A percentile compares a stretch with the other conserved stretches of the same genome.
phyloP scores from a whole-genome alignment of 2,113 vertebrate species.

The Odocoileus virginianus region DNA sequence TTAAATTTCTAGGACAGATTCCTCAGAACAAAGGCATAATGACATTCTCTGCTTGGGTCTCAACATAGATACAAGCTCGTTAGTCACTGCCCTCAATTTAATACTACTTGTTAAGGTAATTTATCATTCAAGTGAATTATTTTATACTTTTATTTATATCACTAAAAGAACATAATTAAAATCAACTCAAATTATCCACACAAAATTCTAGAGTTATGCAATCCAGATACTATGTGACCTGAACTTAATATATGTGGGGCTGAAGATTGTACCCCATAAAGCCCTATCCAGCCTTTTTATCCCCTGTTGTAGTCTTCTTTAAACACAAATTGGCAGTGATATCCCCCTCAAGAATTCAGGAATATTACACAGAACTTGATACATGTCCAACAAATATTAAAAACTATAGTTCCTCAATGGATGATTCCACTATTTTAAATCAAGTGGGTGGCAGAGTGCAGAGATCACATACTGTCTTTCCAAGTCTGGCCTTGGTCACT shows the following conservation, averaged over 20 bases:
- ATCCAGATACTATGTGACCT: not conserved
- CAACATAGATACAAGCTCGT: not conserved
- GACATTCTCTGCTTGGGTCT: not conserved
- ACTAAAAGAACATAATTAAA: not conserved
- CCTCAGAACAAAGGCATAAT: not conserved
- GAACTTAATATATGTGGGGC: not conserved
- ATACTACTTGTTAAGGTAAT: not conserved
- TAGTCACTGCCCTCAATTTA: not conserved
- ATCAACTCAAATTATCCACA: not conserved
- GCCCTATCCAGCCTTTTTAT: not conserved
- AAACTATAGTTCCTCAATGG: not conserved
- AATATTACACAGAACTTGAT: not conserved
- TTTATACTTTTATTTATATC: not conserved
- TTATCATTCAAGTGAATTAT: not conserved
- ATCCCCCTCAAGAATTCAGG: not conserved
- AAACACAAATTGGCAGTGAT: not conserved
- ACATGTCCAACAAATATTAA: conserved; percentile 29
- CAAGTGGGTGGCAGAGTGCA: not conserved
- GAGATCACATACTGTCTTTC: not conserved
- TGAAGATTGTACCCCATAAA: not conserved
- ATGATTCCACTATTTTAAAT: not conserved
- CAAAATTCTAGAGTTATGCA: not conserved
- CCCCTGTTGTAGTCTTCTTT: not conserved
- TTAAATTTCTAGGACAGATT: not conserved
- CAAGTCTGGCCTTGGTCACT: not conserved